phyloP scores from a whole-genome alignment of 1,140 invertebrate species.

The Heliconius congener region DNA sequence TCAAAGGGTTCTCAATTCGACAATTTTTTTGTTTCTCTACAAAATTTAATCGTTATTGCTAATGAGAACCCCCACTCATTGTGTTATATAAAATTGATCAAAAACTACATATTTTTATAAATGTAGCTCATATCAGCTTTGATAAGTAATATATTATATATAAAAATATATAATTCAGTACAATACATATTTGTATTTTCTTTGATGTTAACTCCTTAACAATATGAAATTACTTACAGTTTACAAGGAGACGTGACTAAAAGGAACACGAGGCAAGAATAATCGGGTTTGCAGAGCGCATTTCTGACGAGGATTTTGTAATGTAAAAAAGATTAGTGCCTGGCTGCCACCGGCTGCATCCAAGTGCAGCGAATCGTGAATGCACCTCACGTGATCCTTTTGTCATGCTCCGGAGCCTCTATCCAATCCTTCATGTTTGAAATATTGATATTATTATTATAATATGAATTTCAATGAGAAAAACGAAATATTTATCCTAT shows the following conservation, averaged over 20 bases:
- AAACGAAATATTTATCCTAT: background rate
- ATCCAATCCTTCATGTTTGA: background rate
- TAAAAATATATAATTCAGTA: background rate
- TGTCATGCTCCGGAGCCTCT: background rate
- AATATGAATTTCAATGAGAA: background rate
- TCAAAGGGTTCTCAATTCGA: too few species aligned
- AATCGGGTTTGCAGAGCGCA: constrained; percentile 2
- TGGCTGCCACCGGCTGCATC: background rate
- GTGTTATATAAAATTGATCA: too few species aligned
- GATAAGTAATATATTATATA: background rate
- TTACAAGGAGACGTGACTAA: background rate
- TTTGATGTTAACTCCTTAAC: background rate
- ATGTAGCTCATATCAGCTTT: too few species aligned
- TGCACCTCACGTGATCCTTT: background rate
- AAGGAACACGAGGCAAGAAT: background rate
- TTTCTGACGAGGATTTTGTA: constrained; percentile 6
- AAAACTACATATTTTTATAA: too few species aligned
- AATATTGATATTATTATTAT: constrained; percentile 9
- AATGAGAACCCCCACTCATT: too few species aligned
- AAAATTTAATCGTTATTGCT: too few species aligned
- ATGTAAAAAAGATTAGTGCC: constrained; percentile 11
- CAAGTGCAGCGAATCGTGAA: constrained; percentile 7
- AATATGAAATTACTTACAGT: background rate
- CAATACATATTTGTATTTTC: background rate
- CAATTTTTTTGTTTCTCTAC: too few species aligned